Percentiles rank a stretch among this genome's conserved stretches.
Conservation (phyloP, 2,797 vertebrate species). For the Sphaeramia orbicularis region DNA sequence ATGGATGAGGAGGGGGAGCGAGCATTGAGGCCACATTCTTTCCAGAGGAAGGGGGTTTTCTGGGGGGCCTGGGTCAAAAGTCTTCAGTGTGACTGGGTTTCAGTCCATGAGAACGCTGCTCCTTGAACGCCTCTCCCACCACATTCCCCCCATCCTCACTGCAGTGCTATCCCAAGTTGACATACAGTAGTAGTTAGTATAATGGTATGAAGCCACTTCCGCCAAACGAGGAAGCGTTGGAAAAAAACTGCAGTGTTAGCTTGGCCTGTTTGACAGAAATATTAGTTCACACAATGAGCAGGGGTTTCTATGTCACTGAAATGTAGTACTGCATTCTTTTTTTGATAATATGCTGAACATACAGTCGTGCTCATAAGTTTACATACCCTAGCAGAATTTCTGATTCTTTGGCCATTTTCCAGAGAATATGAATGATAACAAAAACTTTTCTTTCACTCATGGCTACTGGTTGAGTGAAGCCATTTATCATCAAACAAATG, state of each 20-base stretch:
- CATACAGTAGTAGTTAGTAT: conserved; percentile 26
- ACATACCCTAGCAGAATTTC: too few species aligned
- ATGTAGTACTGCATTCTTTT: background rate
- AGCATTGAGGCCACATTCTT: conserved; percentile 78
- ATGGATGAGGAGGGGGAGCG: conserved; percentile 27
- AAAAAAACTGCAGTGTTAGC: background rate
- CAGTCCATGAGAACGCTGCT: conserved; percentile 80
- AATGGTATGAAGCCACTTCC: conserved; percentile 32
- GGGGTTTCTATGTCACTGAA: background rate
- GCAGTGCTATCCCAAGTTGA: conserved; percentile 47
- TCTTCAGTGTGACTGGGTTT: conserved; percentile 67
- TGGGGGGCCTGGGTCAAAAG: conserved; percentile 79
- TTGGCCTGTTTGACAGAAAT: conserved; percentile 2
- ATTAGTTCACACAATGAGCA: background rate
- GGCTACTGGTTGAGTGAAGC: too few species aligned
- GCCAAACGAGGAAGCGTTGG: background rate
- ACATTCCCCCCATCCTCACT: conserved; percentile 46
- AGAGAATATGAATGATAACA: too few species aligned
- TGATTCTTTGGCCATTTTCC: too few species aligned
- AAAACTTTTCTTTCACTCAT: too few species aligned
- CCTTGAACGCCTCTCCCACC: conserved; percentile 68
- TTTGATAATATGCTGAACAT: too few species aligned
- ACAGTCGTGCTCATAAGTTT: too few species aligned
- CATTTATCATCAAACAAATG: too few species aligned
- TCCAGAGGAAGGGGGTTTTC: conserved; percentile 83